Evolutionary conservation across 2,888 invertebrate species (phyloP).

Genomic region (Agrotis puta): DNA sequence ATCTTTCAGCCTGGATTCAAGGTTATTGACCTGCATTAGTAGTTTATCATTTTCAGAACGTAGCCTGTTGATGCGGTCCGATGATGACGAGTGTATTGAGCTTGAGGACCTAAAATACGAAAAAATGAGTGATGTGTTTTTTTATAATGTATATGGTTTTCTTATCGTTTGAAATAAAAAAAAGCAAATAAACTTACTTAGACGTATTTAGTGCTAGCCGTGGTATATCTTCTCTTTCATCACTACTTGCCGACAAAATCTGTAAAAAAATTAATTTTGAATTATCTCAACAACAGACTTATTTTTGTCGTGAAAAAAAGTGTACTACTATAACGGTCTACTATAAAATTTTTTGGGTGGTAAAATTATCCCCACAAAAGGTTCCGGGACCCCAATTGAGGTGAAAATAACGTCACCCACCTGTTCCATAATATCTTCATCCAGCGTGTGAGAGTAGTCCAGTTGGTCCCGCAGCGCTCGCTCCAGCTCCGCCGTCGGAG

Average conservation of each 20-base stretch:
- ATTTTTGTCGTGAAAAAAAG: too few relatives aligned
- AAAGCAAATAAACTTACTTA: constrained; percentile 76
- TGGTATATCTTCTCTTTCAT: constrained; percentile 85
- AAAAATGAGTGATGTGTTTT: neutral
- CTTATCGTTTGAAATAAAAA: neutral
- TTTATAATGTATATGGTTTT: neutral
- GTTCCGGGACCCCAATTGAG: too few relatives aligned
- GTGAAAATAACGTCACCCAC: constrained; percentile 59
- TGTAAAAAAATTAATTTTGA: constrained; percentile 56
- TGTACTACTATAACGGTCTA: too few relatives aligned
- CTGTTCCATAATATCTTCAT: constrained; percentile 87
- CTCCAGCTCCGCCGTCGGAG: constrained; percentile 87
- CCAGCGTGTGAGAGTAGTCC: constrained; percentile 84
- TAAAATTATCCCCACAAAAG: too few relatives aligned
- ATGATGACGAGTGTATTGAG: constrained; percentile 83
- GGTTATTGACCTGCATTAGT: constrained; percentile 78
- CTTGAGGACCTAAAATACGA: constrained; percentile 77
- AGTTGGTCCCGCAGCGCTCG: constrained; percentile 84
- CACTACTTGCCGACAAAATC: constrained; percentile 87
- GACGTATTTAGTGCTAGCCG: constrained; percentile 83
- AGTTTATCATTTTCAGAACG: constrained; percentile 82
- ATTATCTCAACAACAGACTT: neutral
- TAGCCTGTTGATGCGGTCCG: constrained; percentile 78
- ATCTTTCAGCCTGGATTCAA: constrained; percentile 82
- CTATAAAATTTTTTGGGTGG: too few relatives aligned